A percentile compares a stretch with the other conserved stretches of the same genome.
These are phyloP conservation scores for Cliona cf. orientalis DNA, from an alignment of 37 sponge, comb jelly and placozoan species.

Conservation along the genomic window DNA sequence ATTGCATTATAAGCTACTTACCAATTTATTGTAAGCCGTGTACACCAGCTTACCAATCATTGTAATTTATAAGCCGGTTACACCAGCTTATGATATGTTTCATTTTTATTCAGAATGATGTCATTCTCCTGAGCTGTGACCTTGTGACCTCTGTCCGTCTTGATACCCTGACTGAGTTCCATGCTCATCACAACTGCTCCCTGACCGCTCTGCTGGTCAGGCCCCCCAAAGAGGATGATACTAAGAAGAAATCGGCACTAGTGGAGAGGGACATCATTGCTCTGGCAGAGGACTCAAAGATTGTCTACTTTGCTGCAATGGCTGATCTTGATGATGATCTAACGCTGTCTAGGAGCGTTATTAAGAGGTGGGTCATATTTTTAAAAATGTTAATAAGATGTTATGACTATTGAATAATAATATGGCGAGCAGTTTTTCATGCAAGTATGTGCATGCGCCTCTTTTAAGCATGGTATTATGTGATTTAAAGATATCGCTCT, in stretches of 20 bases:
- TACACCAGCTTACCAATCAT: too few species aligned
- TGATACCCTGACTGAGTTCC: slow-evolving; percentile 71
- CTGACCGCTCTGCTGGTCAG: slow-evolving; percentile 70
- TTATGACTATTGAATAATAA: too few species aligned
- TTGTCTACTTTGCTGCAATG: slow-evolving; percentile 67
- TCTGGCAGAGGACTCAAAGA: slow-evolving; percentile 19
- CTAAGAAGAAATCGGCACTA: background rate
- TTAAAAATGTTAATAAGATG: too few species aligned
- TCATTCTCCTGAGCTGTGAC: slow-evolving; percentile 91
- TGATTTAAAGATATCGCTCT: background rate
- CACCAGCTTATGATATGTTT: too few species aligned
- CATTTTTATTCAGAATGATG: slow-evolving; percentile 33
- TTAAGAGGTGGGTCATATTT: slow-evolving; percentile 38
- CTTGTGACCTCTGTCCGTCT: slow-evolving; percentile 72
- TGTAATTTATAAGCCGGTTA: too few species aligned
- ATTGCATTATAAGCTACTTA: too few species aligned
- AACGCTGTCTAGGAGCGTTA: slow-evolving; percentile 23
- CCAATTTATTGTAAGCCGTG: too few species aligned
- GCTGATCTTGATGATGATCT: slow-evolving; percentile 74
- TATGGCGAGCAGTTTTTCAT: too few species aligned
- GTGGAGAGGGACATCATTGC: slow-evolving; percentile 70
- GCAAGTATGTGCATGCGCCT: too few species aligned
- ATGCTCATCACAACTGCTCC: slow-evolving; percentile 62
- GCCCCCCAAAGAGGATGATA: slow-evolving; percentile 13
- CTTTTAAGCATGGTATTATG: too few species aligned